Evolutionary conservation across 2,113 vertebrate genomes (phyloP).

Genomic region (Nycticorax nycticorax): DNA sequence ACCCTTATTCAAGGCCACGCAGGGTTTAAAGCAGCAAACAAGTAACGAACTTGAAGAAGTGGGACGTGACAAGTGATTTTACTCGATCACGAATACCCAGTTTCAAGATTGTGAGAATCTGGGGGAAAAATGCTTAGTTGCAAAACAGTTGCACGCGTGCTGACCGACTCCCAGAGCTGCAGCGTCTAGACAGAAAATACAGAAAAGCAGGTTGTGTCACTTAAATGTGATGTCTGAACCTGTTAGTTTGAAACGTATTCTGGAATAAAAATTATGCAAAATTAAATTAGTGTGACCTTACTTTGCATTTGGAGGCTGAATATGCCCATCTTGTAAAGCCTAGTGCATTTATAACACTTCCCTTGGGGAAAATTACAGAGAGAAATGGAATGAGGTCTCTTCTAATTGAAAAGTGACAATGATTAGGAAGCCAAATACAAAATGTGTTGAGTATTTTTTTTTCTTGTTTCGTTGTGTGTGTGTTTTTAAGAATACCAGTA

Average conservation of each 20-base stretch:
- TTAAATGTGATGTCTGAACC: conserved; percentile 50
- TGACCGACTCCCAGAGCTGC: background rate
- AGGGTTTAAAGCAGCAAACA: background rate
- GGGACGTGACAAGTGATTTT: conserved; percentile 1
- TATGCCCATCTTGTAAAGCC: conserved; percentile 46
- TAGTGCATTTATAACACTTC: conserved; percentile 65
- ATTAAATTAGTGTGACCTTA: conserved; percentile 70
- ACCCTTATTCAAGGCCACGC: background rate
- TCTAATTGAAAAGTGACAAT: conserved; percentile 73
- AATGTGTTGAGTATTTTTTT: conserved; percentile 55
- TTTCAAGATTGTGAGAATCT: background rate
- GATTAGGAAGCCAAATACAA: conserved; percentile 70
- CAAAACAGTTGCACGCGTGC: background rate
- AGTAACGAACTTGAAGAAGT: background rate
- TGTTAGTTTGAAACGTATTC: conserved; percentile 67
- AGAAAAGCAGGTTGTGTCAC: conserved; percentile 54
- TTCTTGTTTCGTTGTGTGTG: conserved; percentile 39
- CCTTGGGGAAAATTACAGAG: conserved; percentile 49
- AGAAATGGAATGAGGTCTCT: conserved; percentile 61
- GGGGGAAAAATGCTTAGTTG: background rate
- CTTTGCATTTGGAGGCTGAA: conserved; percentile 49
- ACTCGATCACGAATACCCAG: background rate
- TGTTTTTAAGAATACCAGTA: conserved; percentile 55
- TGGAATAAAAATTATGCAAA: conserved; percentile 53
- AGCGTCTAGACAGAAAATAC: conserved; percentile 40